Conservation (phyloP, 2,113 vertebrate genomes). For the Rhombomys opimus region DNA sequence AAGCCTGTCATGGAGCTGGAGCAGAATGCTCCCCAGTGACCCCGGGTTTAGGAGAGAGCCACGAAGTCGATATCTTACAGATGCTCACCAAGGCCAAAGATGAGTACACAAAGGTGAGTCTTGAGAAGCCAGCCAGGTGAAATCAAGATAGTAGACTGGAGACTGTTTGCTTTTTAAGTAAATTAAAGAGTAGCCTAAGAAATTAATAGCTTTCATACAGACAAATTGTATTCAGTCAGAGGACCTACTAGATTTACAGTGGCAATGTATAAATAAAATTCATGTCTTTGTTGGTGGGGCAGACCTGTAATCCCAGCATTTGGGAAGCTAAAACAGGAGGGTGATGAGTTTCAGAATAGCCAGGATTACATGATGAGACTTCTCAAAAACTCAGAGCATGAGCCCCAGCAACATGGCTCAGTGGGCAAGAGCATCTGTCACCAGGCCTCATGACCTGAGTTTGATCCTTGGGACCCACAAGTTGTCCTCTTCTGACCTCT, state of each 20-base stretch:
- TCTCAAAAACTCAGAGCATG: neutral
- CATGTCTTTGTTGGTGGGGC: neutral
- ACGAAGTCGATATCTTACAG: slow-evolving; percentile 93
- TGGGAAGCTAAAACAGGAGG: neutral
- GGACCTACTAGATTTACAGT: neutral
- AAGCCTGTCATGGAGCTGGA: slow-evolving; percentile 87
- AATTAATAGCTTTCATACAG: neutral
- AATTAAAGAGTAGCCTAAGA: slow-evolving; percentile 32
- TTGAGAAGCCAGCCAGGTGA: neutral
- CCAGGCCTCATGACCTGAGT: neutral
- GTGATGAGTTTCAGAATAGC: neutral
- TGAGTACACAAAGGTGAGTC: slow-evolving; percentile 95
- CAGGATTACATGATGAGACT: neutral
- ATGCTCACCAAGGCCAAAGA: slow-evolving; percentile 96
- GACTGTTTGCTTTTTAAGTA: slow-evolving; percentile 9
- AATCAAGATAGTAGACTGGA: neutral
- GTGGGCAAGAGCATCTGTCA: neutral
- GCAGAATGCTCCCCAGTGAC: slow-evolving; percentile 87
- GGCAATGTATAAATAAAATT: slow-evolving; percentile 27
- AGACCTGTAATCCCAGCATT: neutral
- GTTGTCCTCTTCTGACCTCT: neutral
- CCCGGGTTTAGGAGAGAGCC: slow-evolving; percentile 85
- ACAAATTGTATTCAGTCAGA: neutral
- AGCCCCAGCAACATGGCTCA: neutral
- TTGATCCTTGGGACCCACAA: neutral